Percentiles rank a stretch among this genome's conserved stretches.
phyloP scores from a whole-genome alignment of 2,113 vertebrate species.

The Amblyopsis rosae region DNA sequence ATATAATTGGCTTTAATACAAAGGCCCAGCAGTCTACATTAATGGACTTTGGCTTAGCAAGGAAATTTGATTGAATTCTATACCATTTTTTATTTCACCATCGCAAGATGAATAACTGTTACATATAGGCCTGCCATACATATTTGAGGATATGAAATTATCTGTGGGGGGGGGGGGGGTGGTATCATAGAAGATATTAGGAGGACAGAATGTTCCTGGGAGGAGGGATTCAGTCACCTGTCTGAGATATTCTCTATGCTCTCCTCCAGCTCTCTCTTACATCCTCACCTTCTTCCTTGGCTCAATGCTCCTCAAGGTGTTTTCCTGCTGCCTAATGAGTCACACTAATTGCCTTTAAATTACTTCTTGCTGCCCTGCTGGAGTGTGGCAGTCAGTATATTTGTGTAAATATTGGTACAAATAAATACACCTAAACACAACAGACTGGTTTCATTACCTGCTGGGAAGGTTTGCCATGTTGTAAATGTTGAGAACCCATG shows the following conservation, averaged over 20 bases:
- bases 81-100: background rate
- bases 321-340: constrained; percentile 63
- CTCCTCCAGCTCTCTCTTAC: background rate
- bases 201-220: no score
- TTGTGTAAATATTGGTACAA: constrained; percentile 27
- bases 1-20: constrained; percentile 10
- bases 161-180: no score
- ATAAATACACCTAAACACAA: constrained; percentile 56
- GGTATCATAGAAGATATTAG: no score
- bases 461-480: background rate
- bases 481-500: background rate
- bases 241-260: no score
- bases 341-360: constrained; percentile 72
- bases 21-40: no score
- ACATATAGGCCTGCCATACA: no score
- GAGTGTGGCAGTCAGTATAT: constrained; percentile 45
- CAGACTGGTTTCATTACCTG: constrained; percentile 12
- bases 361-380: constrained; percentile 38
- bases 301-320: constrained; percentile 43
- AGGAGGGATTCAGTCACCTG: no score
- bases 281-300: background rate
- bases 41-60: no score
- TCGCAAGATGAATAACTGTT: no score
- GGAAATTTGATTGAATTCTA: background rate
- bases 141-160: no score